Conservation (phyloP, 2,888 invertebrate genomes). For the Cylindroiulus punctatus region DNA sequence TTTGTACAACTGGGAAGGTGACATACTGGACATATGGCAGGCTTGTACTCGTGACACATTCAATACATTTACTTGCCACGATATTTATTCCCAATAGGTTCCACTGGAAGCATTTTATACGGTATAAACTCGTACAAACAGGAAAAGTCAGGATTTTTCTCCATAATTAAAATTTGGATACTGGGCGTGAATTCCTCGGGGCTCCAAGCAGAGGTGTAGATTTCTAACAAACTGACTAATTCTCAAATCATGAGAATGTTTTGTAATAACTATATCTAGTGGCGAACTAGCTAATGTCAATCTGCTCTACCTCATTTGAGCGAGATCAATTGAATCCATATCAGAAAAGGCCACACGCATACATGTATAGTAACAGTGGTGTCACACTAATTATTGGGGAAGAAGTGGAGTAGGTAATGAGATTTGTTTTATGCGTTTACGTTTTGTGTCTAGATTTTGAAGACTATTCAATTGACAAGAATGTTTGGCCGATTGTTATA, state of each 20-base stretch:
- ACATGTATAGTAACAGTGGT: not conserved
- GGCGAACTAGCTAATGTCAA: no score
- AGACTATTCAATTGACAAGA: no score
- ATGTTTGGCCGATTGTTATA: no score
- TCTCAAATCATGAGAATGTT: not conserved
- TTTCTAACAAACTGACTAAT: not conserved
- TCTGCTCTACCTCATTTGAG: no score
- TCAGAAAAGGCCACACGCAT: no score
- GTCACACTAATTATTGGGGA: not conserved
- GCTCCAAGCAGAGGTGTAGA: not conserved
- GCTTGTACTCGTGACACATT: not conserved
- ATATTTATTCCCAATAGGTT: not conserved
- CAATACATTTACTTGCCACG: not conserved
- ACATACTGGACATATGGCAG: no score
- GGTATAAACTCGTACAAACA: slow-evolving; percentile 5
- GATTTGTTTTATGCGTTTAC: no score
- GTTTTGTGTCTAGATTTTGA: no score
- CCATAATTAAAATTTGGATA: not conserved
- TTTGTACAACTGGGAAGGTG: no score
- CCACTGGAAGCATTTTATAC: not conserved
- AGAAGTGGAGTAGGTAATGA: no score
- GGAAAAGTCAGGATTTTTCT: not conserved
- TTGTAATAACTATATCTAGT: not conserved
- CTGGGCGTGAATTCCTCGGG: not conserved
- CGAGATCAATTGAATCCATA: no score